Base-by-base conservation (phyloP, 1,140 invertebrate genomes). In the Himalopsyche phryganea region DNA sequence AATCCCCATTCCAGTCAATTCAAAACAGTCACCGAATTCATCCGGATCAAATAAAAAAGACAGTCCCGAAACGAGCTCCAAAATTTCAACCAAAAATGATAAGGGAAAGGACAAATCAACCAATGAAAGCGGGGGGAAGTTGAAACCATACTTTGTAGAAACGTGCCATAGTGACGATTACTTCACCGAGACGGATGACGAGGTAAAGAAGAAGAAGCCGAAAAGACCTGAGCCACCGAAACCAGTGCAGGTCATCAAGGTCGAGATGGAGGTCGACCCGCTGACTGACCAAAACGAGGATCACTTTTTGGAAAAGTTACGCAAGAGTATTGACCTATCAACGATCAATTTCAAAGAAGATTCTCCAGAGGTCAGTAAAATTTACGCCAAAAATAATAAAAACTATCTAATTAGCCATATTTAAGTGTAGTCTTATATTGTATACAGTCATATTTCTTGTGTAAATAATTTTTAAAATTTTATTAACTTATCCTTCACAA, bases 151-250 rank as follows among this genome's bases (percentile, higher is more conserved):
- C 57, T 83, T 82, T 66, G 71, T 76, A 18, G 81, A 83, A 66
- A 81, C 81, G 11, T 83, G 81, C 66, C 77, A 80, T 42, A 82
- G 80, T 17, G 81, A 83, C 68, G 80, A 82, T 55, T 80, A 83
- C 62, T 81, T 79, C 66, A 73, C 78, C 1, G 75, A 77, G 7
- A 73, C 70, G 44, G 79, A 81, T 52, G 69, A 74, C 2, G 73
- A 75, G 17, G 67, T 70, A 62, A 52, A 62, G 48, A 49, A 53
- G 36, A 32, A 14, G 46, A 63, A 51, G 52, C 28, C 28, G 11
- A 46, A 57, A 36, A 59, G 55, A 17, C 48, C 61, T 11, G 2
- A 11, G 35, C 14, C 50, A 33, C 23, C 47, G 6, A 19, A 55
- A 11, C 35, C 41, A 19, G 46, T 48, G 36, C 33, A 60, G 19